Evolutionary conservation across 1,140 invertebrate species (phyloP).

Genomic region (Campoletis sonorensis): DNA sequence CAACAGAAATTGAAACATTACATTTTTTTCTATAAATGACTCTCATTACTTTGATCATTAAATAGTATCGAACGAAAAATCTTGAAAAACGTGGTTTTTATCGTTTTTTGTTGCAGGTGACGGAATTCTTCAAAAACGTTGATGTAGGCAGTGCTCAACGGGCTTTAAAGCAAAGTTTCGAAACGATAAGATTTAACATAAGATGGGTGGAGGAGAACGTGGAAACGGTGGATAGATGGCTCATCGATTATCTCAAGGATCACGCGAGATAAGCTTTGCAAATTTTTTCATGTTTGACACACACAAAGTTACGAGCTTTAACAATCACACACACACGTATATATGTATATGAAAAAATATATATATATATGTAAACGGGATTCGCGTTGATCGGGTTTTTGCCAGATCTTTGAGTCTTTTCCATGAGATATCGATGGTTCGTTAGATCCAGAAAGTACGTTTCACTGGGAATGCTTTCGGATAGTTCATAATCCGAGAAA

Average conservation of each 20-base stretch:
- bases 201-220: slow-evolving; percentile 84
- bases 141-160: slow-evolving; percentile 83
- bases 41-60: too few relatives aligned
- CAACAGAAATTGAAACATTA: too few relatives aligned
- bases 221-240: slow-evolving; percentile 79
- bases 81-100: not conserved
- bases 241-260: slow-evolving; percentile 74
- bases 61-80: too few relatives aligned
- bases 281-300: not conserved
- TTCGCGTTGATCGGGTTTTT: not conserved
- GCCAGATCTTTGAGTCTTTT: not conserved
- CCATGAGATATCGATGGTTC: not conserved
- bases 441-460: slow-evolving; percentile 13
- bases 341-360: not conserved
- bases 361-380: not conserved
- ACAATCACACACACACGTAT: slow-evolving; percentile 20
- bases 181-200: slow-evolving; percentile 88
- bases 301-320: slow-evolving; percentile 42
- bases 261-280: slow-evolving; percentile 58
- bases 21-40: too few relatives aligned
- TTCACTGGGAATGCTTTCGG: not conserved
- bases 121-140: slow-evolving; percentile 82
- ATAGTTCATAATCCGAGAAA: not conserved
- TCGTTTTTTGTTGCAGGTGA: slow-evolving; percentile 76
- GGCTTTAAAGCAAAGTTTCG: slow-evolving; percentile 84